Conservation (phyloP, 2,888 invertebrate genomes). For the Melieria omissa region DNA sequence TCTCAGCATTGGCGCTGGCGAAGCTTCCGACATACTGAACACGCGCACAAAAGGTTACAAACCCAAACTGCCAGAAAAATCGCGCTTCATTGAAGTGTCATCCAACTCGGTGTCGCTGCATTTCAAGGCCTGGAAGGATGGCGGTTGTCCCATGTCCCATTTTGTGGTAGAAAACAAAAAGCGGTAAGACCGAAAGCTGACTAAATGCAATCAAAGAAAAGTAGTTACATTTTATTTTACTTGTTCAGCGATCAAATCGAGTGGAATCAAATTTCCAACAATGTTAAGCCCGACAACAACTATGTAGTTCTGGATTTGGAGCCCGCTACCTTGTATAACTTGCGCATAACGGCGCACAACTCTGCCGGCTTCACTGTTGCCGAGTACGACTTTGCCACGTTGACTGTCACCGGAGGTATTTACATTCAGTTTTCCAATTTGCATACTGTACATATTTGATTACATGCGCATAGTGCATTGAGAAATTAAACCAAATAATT, state of each 20-base stretch:
- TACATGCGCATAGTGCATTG: slow-evolving; percentile 11
- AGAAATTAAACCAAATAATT: slow-evolving; percentile 25
- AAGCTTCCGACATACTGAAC: slow-evolving; percentile 88
- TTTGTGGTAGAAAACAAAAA: slow-evolving; percentile 95
- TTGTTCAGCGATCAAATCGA: slow-evolving; percentile 78
- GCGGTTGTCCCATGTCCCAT: slow-evolving; percentile 94
- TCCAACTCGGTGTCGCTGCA: slow-evolving; percentile 93
- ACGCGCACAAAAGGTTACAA: slow-evolving; percentile 93
- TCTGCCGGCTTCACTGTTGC: slow-evolving; percentile 96
- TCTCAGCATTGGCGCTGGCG: slow-evolving; percentile 87
- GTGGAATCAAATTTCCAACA: slow-evolving; percentile 95
- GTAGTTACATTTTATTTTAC: slow-evolving; percentile 22
- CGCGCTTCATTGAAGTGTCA: slow-evolving; percentile 90
- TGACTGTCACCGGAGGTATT: slow-evolving; percentile 93
- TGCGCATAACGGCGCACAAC: slow-evolving; percentile 92
- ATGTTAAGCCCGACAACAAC: slow-evolving; percentile 90
- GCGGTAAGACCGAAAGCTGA: slow-evolving; percentile 71
- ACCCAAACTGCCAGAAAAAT: slow-evolving; percentile 90
- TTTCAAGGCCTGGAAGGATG: slow-evolving; percentile 92
- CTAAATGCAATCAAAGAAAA: background rate
- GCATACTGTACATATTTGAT: slow-evolving; percentile 24
- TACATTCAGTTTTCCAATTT: slow-evolving; percentile 60
- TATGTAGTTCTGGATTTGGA: slow-evolving; percentile 91
- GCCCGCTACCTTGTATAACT: slow-evolving; percentile 93
- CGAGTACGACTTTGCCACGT: slow-evolving; percentile 94